Evolutionary conservation across 1,140 invertebrate genomes (phyloP).

Genomic region (Trichonephila inaurata): DNA sequence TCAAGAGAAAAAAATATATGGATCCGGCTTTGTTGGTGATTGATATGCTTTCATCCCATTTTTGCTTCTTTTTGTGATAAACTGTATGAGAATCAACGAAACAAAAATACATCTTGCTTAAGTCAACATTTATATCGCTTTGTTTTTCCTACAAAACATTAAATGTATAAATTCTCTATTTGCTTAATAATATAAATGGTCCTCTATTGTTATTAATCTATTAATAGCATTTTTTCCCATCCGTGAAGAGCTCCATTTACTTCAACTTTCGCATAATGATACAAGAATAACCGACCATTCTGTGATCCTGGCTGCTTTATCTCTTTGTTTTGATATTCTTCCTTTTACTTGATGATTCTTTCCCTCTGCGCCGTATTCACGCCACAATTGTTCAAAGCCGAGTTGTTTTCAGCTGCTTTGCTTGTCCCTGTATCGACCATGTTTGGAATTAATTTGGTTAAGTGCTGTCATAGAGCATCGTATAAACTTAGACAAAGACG

Average conservation of each 20-base stretch:
- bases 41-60: too few species aligned
- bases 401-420: background rate
- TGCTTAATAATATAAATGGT: too few species aligned
- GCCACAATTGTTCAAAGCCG: background rate
- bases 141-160: background rate
- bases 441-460: constrained; percentile 14
- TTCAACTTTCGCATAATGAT: background rate
- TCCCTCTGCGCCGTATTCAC: background rate
- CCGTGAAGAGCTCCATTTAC: background rate
- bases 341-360: background rate
- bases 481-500: background rate
- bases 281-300: background rate
- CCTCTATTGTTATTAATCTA: too few species aligned
- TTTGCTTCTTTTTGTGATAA: too few species aligned
- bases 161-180: background rate
- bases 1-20: too few species aligned
- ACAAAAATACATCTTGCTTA: too few species aligned
- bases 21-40: too few species aligned
- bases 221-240: too few species aligned
- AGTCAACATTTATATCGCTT: too few species aligned
- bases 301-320: background rate
- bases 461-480: background rate
- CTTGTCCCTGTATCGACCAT: background rate
- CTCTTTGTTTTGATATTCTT: background rate
- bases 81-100: too few species aligned